Evolutionary conservation across 2,797 vertebrate species (phyloP).

Genomic region (Sandelia bainsii): DNA sequence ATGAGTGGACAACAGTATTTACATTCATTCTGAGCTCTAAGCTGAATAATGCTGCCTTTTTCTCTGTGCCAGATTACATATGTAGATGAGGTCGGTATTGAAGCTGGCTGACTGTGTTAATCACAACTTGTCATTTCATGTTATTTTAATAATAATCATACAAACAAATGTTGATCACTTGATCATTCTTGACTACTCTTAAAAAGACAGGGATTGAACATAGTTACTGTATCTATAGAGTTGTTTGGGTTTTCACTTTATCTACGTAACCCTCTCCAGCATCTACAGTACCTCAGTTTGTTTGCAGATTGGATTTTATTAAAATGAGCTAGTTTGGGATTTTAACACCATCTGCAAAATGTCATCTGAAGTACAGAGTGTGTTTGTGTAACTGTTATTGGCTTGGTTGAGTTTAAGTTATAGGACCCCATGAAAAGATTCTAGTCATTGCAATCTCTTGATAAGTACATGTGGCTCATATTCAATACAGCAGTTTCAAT

Average conservation of each 20-base stretch:
- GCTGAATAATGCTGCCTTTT: constrained; percentile 11
- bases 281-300: neutral
- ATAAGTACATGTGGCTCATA: neutral
- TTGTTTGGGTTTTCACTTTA: neutral
- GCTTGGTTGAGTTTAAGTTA: neutral
- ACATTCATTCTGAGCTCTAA: constrained; percentile 28
- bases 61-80: constrained; percentile 13
- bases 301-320: neutral
- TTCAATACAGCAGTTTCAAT: neutral
- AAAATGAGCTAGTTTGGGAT: neutral
- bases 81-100: constrained; percentile 3
- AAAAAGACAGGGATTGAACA: neutral
- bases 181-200: constrained; percentile 5
- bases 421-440: neutral
- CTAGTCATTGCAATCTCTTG: neutral
- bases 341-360: neutral
- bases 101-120: constrained; percentile 19
- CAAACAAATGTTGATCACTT: neutral
- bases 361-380: too few species aligned
- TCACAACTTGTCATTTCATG: constrained; percentile 23
- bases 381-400: neutral
- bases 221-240: neutral
- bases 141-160: too few species aligned
- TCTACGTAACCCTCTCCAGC: too few species aligned
- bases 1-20: constrained; percentile 30